Evolutionary conservation across 2,888 invertebrate genomes (phyloP).

Genomic region (Mactromeris polynyma): DNA sequence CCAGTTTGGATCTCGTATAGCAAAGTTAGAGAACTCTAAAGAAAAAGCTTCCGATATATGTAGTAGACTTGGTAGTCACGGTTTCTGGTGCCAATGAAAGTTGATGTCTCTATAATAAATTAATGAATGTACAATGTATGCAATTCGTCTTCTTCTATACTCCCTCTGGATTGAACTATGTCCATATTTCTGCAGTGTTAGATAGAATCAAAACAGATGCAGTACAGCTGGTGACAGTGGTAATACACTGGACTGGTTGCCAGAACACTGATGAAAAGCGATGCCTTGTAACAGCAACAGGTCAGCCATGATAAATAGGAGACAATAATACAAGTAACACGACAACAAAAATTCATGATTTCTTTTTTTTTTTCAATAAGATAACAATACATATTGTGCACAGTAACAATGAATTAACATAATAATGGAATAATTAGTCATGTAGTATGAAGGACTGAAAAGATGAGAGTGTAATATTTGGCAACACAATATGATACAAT

Average conservation of each 20-base stretch:
- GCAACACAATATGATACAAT: slow-evolving; percentile 37
- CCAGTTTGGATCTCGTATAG: slow-evolving; percentile 98
- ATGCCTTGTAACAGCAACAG: neutral
- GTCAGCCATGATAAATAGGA: no score
- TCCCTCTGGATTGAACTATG: neutral
- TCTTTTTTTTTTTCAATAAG: slow-evolving; percentile 47
- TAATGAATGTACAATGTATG: neutral
- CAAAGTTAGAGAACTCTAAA: slow-evolving; percentile 92
- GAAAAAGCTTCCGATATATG: slow-evolving; percentile 95
- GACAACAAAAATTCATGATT: slow-evolving; percentile 21
- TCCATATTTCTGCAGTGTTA: no score
- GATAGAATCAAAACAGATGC: no score
- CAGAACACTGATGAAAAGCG: neutral
- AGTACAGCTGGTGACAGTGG: neutral
- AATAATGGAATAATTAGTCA: slow-evolving; percentile 40
- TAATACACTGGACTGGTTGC: neutral
- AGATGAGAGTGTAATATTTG: slow-evolving; percentile 18
- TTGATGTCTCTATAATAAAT: neutral
- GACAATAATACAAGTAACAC: neutral
- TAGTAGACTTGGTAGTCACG: slow-evolving; percentile 59
- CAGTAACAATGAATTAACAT: slow-evolving; percentile 49
- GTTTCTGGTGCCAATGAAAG: neutral
- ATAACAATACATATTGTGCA: slow-evolving; percentile 59
- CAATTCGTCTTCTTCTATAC: no score
- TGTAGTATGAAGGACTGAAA: slow-evolving; percentile 21